These are phyloP conservation scores for Eilema sororculum DNA, from an alignment of 2,888 invertebrate genomes.

Conservation along the genomic window DNA sequence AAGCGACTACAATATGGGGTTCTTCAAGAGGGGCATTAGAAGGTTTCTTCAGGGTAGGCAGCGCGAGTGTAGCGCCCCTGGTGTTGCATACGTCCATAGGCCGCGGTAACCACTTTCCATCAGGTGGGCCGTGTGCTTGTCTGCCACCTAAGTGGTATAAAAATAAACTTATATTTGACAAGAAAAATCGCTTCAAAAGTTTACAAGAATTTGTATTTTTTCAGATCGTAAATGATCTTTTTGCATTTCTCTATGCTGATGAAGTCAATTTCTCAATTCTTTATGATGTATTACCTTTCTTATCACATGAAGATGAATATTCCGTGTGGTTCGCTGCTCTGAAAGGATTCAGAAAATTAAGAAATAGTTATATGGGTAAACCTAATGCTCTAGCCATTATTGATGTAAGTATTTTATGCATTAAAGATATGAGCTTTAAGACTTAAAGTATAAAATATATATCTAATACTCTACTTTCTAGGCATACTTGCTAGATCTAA, in stretches of 20 bases:
- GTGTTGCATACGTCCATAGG: too few species aligned
- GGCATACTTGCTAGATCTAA: conserved; percentile 59
- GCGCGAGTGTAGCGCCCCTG: too few species aligned
- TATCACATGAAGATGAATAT: conserved; percentile 89
- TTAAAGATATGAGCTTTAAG: not conserved
- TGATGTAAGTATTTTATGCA: conserved; percentile 62
- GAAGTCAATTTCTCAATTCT: conserved; percentile 86
- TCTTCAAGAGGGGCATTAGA: too few species aligned
- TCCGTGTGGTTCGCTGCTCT: conserved; percentile 92
- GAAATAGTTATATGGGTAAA: conserved; percentile 66
- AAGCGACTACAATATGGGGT: too few species aligned
- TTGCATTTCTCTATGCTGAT: conserved; percentile 89
- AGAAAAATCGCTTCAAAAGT: too few species aligned
- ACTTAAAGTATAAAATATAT: not conserved
- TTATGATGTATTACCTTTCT: conserved; percentile 88
- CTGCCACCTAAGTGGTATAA: too few species aligned
- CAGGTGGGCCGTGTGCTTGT: too few species aligned
- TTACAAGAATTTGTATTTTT: too few species aligned
- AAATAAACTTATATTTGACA: too few species aligned
- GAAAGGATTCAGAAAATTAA: conserved; percentile 78
- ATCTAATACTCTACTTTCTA: conserved; percentile 42
- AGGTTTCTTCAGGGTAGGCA: too few species aligned
- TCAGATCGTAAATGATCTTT: conserved; percentile 91
- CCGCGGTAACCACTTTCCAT: too few species aligned
- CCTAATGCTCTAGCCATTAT: conserved; percentile 57